phyloP scores from a whole-genome alignment of 37 sponge, comb jelly and placozoan genomes.

The Axinella damicornis region DNA sequence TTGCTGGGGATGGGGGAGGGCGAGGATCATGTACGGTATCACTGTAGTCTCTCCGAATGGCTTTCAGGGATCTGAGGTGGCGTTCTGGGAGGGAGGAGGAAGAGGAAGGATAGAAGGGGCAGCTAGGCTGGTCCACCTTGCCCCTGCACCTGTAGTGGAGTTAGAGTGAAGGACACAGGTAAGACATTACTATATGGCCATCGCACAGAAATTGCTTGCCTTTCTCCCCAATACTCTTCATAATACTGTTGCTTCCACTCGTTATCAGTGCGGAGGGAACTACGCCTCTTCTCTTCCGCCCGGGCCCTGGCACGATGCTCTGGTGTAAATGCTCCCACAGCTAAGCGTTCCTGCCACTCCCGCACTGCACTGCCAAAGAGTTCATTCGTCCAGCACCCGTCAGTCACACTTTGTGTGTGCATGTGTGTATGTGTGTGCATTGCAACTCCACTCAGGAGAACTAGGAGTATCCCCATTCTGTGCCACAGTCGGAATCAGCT shows the following conservation, averaged over 20 bases:
- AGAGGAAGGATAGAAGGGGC: background rate
- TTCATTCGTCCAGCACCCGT: constrained; percentile 15
- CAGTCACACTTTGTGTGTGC: constrained; percentile 2
- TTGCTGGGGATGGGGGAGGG: background rate
- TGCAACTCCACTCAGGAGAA: too few species aligned
- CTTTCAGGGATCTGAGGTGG: background rate
- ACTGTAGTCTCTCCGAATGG: background rate
- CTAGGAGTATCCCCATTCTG: too few species aligned
- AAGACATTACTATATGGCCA: background rate
- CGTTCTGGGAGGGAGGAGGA: background rate
- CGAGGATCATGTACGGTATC: background rate
- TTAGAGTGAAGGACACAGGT: background rate
- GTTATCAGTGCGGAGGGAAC: background rate
- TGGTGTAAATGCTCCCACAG: constrained; percentile 24
- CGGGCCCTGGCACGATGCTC: constrained; percentile 34
- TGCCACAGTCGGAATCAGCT: too few species aligned
- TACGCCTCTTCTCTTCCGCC: constrained; percentile 35
- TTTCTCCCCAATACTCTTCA: constrained; percentile 49
- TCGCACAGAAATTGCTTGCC: background rate
- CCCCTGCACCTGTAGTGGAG: background rate
- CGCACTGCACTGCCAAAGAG: constrained; percentile 58
- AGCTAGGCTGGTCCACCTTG: background rate
- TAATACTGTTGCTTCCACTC: constrained; percentile 33
- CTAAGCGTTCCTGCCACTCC: constrained; percentile 44
- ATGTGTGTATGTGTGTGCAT: too few species aligned